phyloP scores from a whole-genome alignment of 2,113 vertebrate genomes.

The Tringa solitaria region DNA sequence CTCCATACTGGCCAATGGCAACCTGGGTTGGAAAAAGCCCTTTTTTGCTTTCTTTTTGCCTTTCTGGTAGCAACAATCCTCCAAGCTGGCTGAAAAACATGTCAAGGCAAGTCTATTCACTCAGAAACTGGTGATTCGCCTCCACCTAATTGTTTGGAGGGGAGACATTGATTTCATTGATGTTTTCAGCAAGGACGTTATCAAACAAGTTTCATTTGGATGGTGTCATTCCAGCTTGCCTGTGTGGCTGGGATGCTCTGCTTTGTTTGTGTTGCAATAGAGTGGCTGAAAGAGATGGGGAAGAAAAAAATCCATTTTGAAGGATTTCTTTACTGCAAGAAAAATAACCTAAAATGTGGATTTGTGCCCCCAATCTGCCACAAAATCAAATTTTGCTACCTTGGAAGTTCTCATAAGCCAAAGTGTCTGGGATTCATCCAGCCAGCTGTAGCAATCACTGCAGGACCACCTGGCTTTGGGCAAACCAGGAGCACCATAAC shows the following conservation, averaged over 20 bases:
- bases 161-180: neutral
- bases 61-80: neutral
- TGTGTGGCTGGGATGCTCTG: neutral
- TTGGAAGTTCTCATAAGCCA: neutral
- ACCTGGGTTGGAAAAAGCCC: neutral
- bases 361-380: neutral
- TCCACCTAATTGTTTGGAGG: neutral
- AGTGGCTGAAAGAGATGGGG: neutral
- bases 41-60: neutral
- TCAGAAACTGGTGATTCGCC: neutral
- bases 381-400: neutral
- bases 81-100: neutral
- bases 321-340: conserved; percentile 10
- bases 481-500: neutral
- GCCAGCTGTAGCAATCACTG: neutral
- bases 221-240: neutral
- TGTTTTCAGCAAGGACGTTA: conserved; percentile 6
- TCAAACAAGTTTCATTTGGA: conserved; percentile 5
- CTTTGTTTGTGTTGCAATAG: neutral
- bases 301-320: neutral
- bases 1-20: neutral
- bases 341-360: neutral
- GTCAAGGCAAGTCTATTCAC: neutral
- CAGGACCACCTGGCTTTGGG: neutral
- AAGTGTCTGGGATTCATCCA: neutral